These are phyloP conservation scores for Arvicanthis niloticus DNA, from an alignment of 2,113 vertebrate genomes.

Conservation along the genomic window DNA sequence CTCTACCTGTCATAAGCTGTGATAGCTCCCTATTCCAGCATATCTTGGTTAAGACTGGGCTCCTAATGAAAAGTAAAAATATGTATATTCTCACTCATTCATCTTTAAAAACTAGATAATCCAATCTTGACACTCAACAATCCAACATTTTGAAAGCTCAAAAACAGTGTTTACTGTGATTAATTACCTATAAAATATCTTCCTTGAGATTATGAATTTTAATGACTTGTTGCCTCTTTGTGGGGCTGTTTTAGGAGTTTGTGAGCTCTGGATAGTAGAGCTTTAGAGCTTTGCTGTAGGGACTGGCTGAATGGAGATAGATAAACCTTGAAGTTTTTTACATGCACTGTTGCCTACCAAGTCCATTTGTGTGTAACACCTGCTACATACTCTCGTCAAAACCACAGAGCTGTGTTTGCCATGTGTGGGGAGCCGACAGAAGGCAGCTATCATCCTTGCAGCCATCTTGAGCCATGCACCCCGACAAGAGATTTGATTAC, in stretches of 20 bases:
- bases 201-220: no score
- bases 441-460: no score
- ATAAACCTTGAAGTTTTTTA: no score
- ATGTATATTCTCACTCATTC: background rate
- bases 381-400: background rate
- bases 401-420: no score
- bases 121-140: background rate
- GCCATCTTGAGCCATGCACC: no score
- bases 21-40: background rate
- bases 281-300: background rate
- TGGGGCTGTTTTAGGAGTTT: background rate
- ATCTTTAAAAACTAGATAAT: background rate
- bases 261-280: no score
- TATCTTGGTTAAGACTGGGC: background rate
- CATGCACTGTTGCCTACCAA: background rate
- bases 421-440: no score
- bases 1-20: background rate
- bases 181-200: no score
- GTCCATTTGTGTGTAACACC: background rate
- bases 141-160: background rate
- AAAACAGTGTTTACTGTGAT: background rate
- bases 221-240: background rate
- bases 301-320: no score
- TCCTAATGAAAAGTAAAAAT: background rate
- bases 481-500: no score